Base-by-base conservation (phyloP, 2,113 vertebrate genomes). In the Lanius ludovicianus region DNA sequence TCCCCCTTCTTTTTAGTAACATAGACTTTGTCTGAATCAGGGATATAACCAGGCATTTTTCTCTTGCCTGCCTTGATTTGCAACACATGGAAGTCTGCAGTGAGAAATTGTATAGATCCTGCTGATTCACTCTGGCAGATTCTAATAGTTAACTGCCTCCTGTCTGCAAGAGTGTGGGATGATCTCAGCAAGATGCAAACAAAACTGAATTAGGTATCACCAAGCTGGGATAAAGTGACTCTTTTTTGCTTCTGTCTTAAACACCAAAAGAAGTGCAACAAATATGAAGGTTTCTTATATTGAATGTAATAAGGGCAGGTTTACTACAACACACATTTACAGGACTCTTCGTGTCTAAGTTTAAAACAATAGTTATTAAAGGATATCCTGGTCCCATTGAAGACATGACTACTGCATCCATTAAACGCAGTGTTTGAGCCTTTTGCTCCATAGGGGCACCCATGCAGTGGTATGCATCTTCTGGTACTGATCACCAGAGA, bases 41-140 rank as follows among this genome's bases (percentile, higher is more conserved):
- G 28, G 28, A 30, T 56, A 33, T 57, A 83, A 85, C 13, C 56
- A 71, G 39, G 68, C 23, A n/a, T 77, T 90, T 95, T 95, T 74
- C 56, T 63, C 60, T 78, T 84, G 27, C 49, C 24, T 84, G 60
- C n/a, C 53, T 84, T 94, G 44, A 75, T 95, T 84, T 91, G 56
- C 89, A 44, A 44, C 49, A 56, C 84, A 64, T 89, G 65, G 84
- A 74, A 71, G 28, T 95, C 93, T 97, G 84, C 91, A 95, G 81
- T 71, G 62, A 82, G 76, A 90, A 95, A 60, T 87, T 87, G 64
- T 62, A 31, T 53, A 64, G 84, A 91, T 94, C 94, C 91, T 97
- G 94, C 94, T 95, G 94, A 95, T 95, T 96, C 94, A 95, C 89
- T 94, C 84, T 69, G 49, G 44, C 41, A 93, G 70, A 93, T 91